These are phyloP conservation scores for Corella eumyota DNA, from an alignment of 23 tunicate species.

Conservation along the genomic window DNA sequence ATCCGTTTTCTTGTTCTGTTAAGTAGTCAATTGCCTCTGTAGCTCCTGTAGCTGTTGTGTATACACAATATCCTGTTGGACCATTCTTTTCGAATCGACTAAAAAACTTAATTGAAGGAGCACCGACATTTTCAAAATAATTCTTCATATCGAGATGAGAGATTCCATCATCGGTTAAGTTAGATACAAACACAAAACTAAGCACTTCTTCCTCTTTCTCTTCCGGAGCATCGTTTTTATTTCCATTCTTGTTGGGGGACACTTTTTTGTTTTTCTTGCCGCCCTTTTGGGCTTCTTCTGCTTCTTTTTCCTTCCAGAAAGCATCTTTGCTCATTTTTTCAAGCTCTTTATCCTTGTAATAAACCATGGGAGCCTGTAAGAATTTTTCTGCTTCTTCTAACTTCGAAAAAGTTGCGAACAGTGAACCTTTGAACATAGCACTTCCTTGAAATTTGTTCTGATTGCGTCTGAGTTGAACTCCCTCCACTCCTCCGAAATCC, in stretches of 20 bases:
- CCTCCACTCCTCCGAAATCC: conserved; percentile 69
- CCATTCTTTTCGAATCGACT: conserved; percentile 51
- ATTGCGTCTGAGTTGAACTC: conserved; percentile 40
- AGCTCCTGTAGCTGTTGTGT: conserved; percentile 16
- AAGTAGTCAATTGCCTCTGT: conserved; percentile 22
- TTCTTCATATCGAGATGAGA: conserved; percentile 55
- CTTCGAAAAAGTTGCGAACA: conserved; percentile 70
- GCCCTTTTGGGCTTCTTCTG: conserved; percentile 15
- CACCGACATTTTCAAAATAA: conserved; percentile 33
- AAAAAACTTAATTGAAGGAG: conserved; percentile 32
- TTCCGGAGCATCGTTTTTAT: not conserved
- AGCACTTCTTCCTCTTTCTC: conserved; percentile 6
- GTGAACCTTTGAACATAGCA: conserved; percentile 61
- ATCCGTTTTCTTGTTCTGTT: conserved; percentile 16
- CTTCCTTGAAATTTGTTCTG: conserved; percentile 47
- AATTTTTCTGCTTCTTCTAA: conserved; percentile 83
- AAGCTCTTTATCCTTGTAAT: conserved; percentile 62
- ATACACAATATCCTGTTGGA: conserved; percentile 44
- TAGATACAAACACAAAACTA: conserved; percentile 44
- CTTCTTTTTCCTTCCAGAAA: conserved; percentile 43
- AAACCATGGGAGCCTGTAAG: conserved; percentile 70
- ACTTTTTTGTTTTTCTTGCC: conserved; percentile 6
- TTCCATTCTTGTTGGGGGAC: conserved; percentile 1
- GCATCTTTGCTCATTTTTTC: conserved; percentile 55
- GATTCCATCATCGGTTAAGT: conserved; percentile 54